Evolutionary conservation across 2,888 invertebrate species (phyloP).

Genomic region (Drosophila trichaetosa): DNA sequence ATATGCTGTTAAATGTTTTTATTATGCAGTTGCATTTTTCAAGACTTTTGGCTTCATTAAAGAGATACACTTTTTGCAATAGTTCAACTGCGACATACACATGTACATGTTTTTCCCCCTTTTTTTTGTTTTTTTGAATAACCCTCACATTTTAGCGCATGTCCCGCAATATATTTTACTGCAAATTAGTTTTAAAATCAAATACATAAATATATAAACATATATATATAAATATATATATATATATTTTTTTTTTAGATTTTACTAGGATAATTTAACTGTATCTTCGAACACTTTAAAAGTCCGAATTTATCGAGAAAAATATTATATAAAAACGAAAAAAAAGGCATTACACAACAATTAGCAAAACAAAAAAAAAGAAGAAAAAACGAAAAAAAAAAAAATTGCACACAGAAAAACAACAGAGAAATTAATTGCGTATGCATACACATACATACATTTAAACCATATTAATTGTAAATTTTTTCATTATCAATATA

Average conservation of each 20-base stretch:
- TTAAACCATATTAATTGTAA: constrained; percentile 55
- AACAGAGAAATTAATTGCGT: constrained; percentile 31
- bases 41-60: constrained; percentile 60
- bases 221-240: constrained; percentile 32
- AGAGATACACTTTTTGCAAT: constrained; percentile 31
- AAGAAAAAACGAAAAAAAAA: constrained; percentile 13
- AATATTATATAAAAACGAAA: constrained; percentile 45
- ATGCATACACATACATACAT: constrained; percentile 45
- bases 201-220: constrained; percentile 17
- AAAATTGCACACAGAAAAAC: constrained; percentile 53
- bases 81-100: constrained; percentile 22
- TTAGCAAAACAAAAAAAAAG: constrained; percentile 50
- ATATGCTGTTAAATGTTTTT: constrained; percentile 55
- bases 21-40: constrained; percentile 74
- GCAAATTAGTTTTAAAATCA: constrained; percentile 42
- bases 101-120: constrained; percentile 23
- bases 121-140: constrained; percentile 10
- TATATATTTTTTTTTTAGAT: constrained; percentile 62
- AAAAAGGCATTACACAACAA: constrained; percentile 40
- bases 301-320: constrained; percentile 81
- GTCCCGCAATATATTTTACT: constrained; percentile 48
- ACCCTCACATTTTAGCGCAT: constrained; percentile 43
- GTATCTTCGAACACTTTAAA: constrained; percentile 78
- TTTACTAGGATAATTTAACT: constrained; percentile 70
- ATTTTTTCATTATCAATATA: constrained; percentile 58